Base-by-base conservation (phyloP, 2,113 vertebrate genomes). In the Gallinago undulata region DNA sequence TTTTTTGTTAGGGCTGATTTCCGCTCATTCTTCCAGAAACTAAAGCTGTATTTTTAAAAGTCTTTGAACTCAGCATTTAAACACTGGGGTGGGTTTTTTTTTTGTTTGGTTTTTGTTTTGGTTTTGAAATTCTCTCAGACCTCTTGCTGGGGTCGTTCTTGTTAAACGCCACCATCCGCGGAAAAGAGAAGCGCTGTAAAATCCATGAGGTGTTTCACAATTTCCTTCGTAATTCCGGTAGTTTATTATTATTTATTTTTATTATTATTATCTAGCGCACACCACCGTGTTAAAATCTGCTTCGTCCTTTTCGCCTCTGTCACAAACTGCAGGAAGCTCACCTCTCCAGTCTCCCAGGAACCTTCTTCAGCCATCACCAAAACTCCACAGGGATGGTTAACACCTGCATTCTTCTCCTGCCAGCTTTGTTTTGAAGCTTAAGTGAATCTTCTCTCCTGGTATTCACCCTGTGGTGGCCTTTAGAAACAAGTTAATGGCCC, bases 151-250 rank as follows among this genome's bases (percentile, higher is more conserved):
- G 1, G 6, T 37, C 19, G 25, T 25, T 43, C 53, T 55, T 77
- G 60, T 78, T 30, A n/a, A 51, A 2, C 8, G 41, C 3, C 25
- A 43, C 27, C 13, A 63, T 16, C 31, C 28, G 4, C 37, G 15
- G 18, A 47, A 51, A 82, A 27, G 12, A 22, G 19, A 68, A 72
- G 43, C 13, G 6, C 11, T 53, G 53, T 39, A 72, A 73, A 93
- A 45, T 7, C 10, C 45, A 13, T 0, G 0, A 73, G 47, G 1
- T 11, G 19, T 57, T 83, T 43, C 57, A 1, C 3, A 0, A 17
- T 62, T 84, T 51, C 53, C 18, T 74, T 84, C 25, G 10, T 47
- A n/a, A 81, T 74, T 78, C 60, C 62, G 39, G 19, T 51, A 43
- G 5, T 15, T 12, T 33, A 39, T 39, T 39, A 12, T 39, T 39